Base-by-base conservation (phyloP, 2,797 vertebrate genomes). In the Octomys mimax region DNA sequence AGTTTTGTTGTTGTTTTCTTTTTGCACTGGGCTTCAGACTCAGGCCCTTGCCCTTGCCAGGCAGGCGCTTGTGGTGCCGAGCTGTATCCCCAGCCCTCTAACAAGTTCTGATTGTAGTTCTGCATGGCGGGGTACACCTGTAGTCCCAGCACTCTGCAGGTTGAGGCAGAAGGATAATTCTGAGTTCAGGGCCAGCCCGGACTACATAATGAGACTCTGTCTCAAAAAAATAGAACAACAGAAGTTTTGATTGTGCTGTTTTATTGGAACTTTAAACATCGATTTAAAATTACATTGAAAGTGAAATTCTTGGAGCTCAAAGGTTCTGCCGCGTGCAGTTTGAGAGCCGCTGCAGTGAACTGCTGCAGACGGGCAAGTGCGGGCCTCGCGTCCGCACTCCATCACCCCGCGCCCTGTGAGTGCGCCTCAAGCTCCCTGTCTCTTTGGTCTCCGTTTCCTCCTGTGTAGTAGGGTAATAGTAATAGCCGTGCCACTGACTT, bases 331-430 rank as follows among this genome's bases (percentile, higher is more conserved):
- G 46, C 92, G 59, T 80, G 1, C 71, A 80, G 39, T 83, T 92
- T 79, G 92, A 95, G 96, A 96, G 94, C 33, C 75, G 79, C 36
- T 91, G 49, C 19, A 64, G 62, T 82, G 80, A 83, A 85, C 57
- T 83, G 5, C 49, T 77, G 46, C 31, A 12, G 64, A 64, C 54
- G 12, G 79, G 26, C 52, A 92, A 93, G 71, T 54, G 89, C 31
- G 95, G 79, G 21, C 68, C 80, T 95, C 46, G 86, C 18, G 83
- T 64, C 33, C 18, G n/a, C 2, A 64, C 26, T 62, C 81, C 14
- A 26, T 89, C n/a, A 54, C 59, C 94, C 62, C 26, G 6, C 78
- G 78, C 26, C 54, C 61, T 86, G 49, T 85, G 66, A 59, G 64
- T 82, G 81, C 62, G 42, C 39, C 31, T 10, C 42, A 78, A 36